Percentiles rank a stretch among this genome's conserved stretches.
phyloP scores from a whole-genome alignment of 2,113 vertebrate species.

The Zapus hudsonius region DNA sequence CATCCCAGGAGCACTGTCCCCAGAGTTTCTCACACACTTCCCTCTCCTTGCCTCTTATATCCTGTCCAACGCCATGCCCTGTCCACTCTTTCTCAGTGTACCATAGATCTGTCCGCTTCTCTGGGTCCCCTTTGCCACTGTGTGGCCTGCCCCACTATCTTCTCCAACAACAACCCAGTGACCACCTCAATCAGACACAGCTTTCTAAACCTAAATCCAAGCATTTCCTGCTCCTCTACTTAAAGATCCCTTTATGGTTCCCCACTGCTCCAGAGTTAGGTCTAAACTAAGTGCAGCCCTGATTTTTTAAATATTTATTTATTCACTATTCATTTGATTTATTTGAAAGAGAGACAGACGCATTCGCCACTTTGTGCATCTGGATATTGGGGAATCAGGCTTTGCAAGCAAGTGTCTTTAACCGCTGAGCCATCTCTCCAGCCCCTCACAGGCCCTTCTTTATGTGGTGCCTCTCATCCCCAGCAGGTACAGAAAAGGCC shows the following conservation, averaged over 20 bases:
- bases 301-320: no score
- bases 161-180: neutral
- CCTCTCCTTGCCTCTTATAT: neutral
- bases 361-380: no score
- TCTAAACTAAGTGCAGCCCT: no score
- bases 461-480: neutral
- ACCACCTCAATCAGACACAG: neutral
- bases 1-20: neutral
- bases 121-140: neutral
- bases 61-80: neutral
- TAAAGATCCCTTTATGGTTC: neutral
- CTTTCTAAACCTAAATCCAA: neutral
- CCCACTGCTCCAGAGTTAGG: neutral
- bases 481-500: neutral
- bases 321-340: no score
- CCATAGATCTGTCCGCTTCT: neutral
- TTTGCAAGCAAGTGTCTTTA: no score
- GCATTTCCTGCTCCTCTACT: neutral
- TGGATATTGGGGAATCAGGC: no score
- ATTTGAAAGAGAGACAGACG: no score
- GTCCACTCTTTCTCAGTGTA: neutral
- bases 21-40: neutral
- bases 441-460: neutral
- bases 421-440: no score
- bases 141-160: neutral